Base-by-base conservation (phyloP, 2,113 vertebrate species). In the Asarcornis scutulata region DNA sequence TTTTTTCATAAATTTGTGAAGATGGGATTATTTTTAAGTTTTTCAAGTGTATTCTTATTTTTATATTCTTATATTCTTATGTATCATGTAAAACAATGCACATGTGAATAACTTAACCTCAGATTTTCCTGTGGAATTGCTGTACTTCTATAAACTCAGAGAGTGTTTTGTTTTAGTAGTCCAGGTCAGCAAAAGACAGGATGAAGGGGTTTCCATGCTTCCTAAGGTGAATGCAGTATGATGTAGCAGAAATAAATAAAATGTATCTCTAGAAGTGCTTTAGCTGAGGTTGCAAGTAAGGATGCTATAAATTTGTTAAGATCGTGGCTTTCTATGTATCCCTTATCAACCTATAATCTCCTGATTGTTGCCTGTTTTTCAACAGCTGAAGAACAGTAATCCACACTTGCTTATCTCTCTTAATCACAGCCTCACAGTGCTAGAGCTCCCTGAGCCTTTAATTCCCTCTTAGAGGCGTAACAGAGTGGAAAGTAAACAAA, bases 401-500 rank as follows among this genome's bases (percentile, higher is more conserved):
- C 97, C 97, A 98, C 95, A 94, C 97, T 98, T 97, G 97, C 50
- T 98, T 98, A 98, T 98, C 97, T 97, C 96, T 97, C 97, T 97
- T 98, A 98, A 98, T 98, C 98, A 98, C 97, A 98, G 96, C 96
- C 97, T 97, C 97, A 95, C 91, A 84, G 96, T 97, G 96, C 93
- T 92, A 96, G 95, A 96, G 91, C 93, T 98, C 91, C 87, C 96
- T 98, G 97, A 98, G 98, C 98, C 97, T 97, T 98, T 98, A 98
- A 98, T 98, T 98, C 98, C 97, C 97, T 98, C 95, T 98, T 98
- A 97, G 95, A 98, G 96, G 97, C 96, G 78, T 98, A 98, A 98
- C 97, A 97, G 97, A 98, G 98, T 98, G 97, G 97, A 98, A 98
- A 98, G 98, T 98, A 98, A 98, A 98, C 98, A 98, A 98, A 98